Evolutionary conservation across 2,797 vertebrate species (phyloP), one percentile per base, ranked within the genome.

Genomic region (Sebastes ruberrimus): DNA sequence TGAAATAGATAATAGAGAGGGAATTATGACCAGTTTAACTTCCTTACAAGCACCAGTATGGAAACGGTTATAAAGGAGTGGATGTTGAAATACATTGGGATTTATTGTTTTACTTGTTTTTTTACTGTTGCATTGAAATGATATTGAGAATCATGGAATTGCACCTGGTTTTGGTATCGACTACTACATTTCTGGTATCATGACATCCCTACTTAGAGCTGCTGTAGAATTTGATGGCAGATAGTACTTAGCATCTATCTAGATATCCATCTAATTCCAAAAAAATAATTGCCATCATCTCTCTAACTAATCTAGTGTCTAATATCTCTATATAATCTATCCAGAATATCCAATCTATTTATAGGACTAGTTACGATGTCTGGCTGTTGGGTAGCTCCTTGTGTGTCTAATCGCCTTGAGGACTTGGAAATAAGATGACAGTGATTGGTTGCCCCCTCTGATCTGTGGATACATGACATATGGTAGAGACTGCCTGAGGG

Each of bases 381-480:
- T 71, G 71, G 67, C 66, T 57, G 56, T 57, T 78, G 38, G 56
- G 67, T 30, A 9, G 38, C 62, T 71, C 60, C 65, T 53, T 56
- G 28, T 61, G 38, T 28, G 53, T 87, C 83, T 63, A 71, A 75
- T 70, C 2, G 72, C 82, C 67, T 80, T 10, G 18, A 82, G 85
- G 66, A 68, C 38, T 55, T 72, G 32, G 68, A 85, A 75, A 75
- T 74, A 72, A 86, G 71, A 82, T 87, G 86, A 84, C 90, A 88
- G 78, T 79, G 78, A 91, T 60, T 84, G 82, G 84, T 76, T 59
- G 56, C 65, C 27, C 59, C 22, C 57, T 87, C 66, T 81, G 82
- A 91, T 90, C 71, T 78, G 63, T 66, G 66, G 55, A 81, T 87
- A 38, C 63, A 74, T 81, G 71, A 69, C 89, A 93, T 92, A 84